Evolutionary conservation across 53 echinoderm and acorn worm species (phyloP).

Genomic region (Antedon mediterranea): DNA sequence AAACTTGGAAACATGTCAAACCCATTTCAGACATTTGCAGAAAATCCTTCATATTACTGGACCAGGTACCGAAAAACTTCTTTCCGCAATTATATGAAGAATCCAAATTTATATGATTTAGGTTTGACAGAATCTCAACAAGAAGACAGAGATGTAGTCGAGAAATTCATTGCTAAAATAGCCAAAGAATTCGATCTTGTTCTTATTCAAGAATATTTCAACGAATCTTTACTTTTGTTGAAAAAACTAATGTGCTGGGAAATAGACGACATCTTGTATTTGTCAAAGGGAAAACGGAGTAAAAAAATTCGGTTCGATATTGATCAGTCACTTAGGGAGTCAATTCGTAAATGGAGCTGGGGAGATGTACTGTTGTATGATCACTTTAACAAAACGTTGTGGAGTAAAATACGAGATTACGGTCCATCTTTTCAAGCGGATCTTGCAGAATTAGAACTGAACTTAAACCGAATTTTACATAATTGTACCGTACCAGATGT

Average conservation of each 20-base stretch:
- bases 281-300: slow-evolving; percentile 8
- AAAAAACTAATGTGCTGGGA: slow-evolving; percentile 35
- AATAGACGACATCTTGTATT: slow-evolving; percentile 27
- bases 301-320: background rate
- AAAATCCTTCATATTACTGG: background rate
- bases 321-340: background rate
- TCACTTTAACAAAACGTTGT: slow-evolving; percentile 36
- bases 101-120: slow-evolving; percentile 25
- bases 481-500: slow-evolving; percentile 1
- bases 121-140: slow-evolving; percentile 16
- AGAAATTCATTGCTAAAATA: slow-evolving; percentile 11
- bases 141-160: background rate
- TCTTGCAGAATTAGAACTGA: slow-evolving; percentile 21
- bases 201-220: slow-evolving; percentile 28
- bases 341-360: slow-evolving; percentile 21
- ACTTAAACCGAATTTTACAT: slow-evolving; percentile 25
- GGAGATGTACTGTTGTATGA: slow-evolving; percentile 31
- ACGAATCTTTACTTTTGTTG: slow-evolving; percentile 30
- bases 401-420: slow-evolving; percentile 27
- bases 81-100: slow-evolving; percentile 12
- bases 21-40: background rate
- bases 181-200: slow-evolving; percentile 20
- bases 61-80: background rate
- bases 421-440: slow-evolving; percentile 24
- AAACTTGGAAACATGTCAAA: background rate